phyloP scores from a whole-genome alignment of 2,888 invertebrate genomes.

The Craniophora ligustri region DNA sequence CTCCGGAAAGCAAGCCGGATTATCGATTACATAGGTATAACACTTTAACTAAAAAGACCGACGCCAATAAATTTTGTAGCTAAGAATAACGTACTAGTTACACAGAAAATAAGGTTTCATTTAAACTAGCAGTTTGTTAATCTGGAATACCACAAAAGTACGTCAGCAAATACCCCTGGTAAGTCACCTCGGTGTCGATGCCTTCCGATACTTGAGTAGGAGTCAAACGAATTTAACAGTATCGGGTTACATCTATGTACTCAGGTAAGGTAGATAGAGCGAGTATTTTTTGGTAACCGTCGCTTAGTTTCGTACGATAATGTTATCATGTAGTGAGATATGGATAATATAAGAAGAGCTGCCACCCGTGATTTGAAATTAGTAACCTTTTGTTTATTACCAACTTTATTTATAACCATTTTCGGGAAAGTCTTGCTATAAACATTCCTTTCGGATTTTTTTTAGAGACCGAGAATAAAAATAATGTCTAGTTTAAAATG shows the following conservation, averaged over 20 bases:
- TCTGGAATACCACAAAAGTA: constrained; percentile 26
- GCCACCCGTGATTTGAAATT: too few relatives aligned
- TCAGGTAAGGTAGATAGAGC: constrained; percentile 7
- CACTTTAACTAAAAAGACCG: constrained; percentile 23
- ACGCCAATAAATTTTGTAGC: background rate
- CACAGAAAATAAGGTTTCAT: constrained; percentile 5
- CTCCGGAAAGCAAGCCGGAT: constrained; percentile 21
- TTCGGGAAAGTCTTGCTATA: too few relatives aligned
- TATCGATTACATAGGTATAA: constrained; percentile 43
- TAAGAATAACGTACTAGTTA: background rate
- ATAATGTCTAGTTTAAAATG: too few relatives aligned
- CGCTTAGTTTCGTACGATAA: background rate
- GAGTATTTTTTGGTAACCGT: constrained; percentile 12
- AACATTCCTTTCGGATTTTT: too few relatives aligned
- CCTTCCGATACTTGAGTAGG: constrained; percentile 44
- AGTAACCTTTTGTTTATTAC: too few relatives aligned
- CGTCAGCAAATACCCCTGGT: constrained; percentile 32
- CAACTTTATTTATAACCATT: too few relatives aligned
- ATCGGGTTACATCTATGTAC: constrained; percentile 25
- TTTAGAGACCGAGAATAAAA: too few relatives aligned
- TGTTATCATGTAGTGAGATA: background rate
- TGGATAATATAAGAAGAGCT: too few relatives aligned
- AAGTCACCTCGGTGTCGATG: constrained; percentile 42
- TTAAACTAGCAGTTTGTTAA: constrained; percentile 8
- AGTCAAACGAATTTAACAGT: constrained; percentile 25